A percentile compares a stretch with the other conserved stretches of the same genome.
Conservation (phyloP, 2,113 vertebrate genomes). For the Caranx ignobilis region DNA sequence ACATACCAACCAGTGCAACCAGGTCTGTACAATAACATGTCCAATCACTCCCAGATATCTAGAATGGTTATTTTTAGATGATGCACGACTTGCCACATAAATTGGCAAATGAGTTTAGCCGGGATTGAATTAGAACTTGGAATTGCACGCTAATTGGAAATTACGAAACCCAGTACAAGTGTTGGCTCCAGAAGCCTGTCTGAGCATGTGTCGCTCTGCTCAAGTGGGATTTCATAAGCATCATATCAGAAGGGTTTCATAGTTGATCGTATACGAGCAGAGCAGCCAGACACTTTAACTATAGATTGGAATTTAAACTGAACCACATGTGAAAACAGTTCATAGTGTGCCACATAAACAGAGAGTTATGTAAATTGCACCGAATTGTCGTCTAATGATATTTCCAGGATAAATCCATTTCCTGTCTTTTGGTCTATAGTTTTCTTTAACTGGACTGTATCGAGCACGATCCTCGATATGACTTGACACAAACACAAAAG, state of each 20-base stretch:
- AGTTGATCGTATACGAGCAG: constrained; percentile 40
- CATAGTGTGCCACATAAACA: constrained; percentile 17
- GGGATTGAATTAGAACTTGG: constrained; percentile 65
- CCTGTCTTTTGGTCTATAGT: not conserved
- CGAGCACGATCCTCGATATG: constrained; percentile 12
- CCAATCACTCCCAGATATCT: constrained; percentile 20
- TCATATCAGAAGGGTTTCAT: constrained; percentile 43
- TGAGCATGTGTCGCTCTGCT: constrained; percentile 77
- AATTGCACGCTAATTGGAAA: constrained; percentile 77
- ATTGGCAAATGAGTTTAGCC: constrained; percentile 69
- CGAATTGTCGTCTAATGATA: constrained; percentile 15
- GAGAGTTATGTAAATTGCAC: constrained; percentile 38
- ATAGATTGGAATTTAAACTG: constrained; percentile 53
- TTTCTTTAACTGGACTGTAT: not conserved
- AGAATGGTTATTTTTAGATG: constrained; percentile 46
- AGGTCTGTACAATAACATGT: constrained; percentile 2
- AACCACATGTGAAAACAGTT: constrained; percentile 51
- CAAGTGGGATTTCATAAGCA: constrained; percentile 62
- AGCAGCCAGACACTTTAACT: constrained; percentile 48
- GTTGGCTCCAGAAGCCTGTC: constrained; percentile 60
- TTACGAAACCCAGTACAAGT: constrained; percentile 68
- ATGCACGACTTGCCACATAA: constrained; percentile 54
- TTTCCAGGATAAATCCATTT: constrained; percentile 34
- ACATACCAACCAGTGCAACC: constrained; percentile 3
- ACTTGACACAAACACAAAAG: constrained; percentile 51